Base-by-base conservation (phyloP, 2,888 invertebrate genomes). In the Salticus scenicus region DNA sequence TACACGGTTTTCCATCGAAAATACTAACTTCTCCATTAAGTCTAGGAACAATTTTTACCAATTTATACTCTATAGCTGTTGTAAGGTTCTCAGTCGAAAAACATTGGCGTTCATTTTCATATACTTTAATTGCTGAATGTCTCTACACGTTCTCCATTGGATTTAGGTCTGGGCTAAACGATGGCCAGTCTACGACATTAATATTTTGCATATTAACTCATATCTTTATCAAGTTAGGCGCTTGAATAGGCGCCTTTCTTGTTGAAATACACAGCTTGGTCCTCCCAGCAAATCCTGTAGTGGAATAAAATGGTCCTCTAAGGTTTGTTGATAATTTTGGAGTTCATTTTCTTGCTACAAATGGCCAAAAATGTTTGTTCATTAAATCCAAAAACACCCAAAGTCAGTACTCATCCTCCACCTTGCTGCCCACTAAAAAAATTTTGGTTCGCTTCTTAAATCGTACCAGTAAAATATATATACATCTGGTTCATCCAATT, bases 141-240 rank as follows among this genome's bases (percentile, higher is more conserved):
- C 5, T 0, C 17, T 20, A 57, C 8, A 57, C 20, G 20, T 57
- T 57, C 27, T 57, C 7, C 57, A 57, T 20, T 4, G 57, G 57
- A 57, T 57, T 57, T 57, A 57, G 10, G 57, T 57, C 20, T 2
- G 20, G 17, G 10, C 20, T 57, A n/a, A 57, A 20, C 27, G 20
- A 57, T 57, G 7, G 57, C 57, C 57, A 57, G 57, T 57, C 57
- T 20, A n/a, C 20, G 57, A 14, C 57, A 57, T n/a, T 57, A 20
- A 57, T 57, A 57, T 57, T 57, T n/a, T 57, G 0, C 57, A 57
- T 57, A 20, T 57, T 57, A 57, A 51, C 5, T 20, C 51, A 51
- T 14, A 51, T 51, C 4, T 51, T 20, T 51, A 5, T 51, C 24
- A 4, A 51, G 51, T 51, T 51, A 51, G 51, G 17, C 17, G 17